Evolutionary conservation across 2,888 invertebrate genomes (phyloP), one percentile per base, ranked within the genome.

Genomic region (Cosmorhoe ocellata): DNA sequence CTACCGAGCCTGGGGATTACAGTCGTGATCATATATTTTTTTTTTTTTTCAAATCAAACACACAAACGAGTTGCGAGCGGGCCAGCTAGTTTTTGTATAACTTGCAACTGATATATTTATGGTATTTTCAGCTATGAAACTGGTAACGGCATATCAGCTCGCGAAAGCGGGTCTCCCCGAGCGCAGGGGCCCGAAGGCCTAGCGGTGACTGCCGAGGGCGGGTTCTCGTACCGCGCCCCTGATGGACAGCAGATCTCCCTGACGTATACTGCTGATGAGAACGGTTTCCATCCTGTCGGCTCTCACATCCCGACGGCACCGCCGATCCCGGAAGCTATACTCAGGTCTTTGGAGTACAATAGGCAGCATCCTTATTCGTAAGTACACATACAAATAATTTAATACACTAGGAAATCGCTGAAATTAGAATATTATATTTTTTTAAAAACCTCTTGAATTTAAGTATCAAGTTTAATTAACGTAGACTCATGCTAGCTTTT

Each of bases 231-330:
- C 79, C 92, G 91, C 18, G 91, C 93, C 0, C 93, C 93, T 1
- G 93, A 93, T 62, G 93, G 93, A 39, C 90, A 91, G 59, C 82
- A 91, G 58, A 88, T 93, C 64, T 90, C 91, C 26, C 76, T 94
- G 47, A 84, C 91, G n/a, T 94, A 94, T 81, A 86, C 91, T 37
- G 93, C 94, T 32, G 94, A 94, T 66, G 93, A 94, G 74, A 93
- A 93, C 67, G 93, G 93, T 49, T 93, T 93, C 84, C 92, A 92
- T 67, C 92, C 93, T 38, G 82, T 74, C 53, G 91, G 92, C 48
- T 88, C 89, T 0, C 92, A 92, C 67, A 76, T 92, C 14, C 92
- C 92, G 38, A 92, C 91, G 0, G 90, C 92, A 1, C 92, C 92
- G 2, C 91, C 91, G 10, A 91, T 92, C 61, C 92, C 92, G 1